Evolutionary conservation across 1,140 invertebrate genomes (phyloP), one percentile per base, ranked within the genome.

Genomic region (Leptonema lineaticorne): DNA sequence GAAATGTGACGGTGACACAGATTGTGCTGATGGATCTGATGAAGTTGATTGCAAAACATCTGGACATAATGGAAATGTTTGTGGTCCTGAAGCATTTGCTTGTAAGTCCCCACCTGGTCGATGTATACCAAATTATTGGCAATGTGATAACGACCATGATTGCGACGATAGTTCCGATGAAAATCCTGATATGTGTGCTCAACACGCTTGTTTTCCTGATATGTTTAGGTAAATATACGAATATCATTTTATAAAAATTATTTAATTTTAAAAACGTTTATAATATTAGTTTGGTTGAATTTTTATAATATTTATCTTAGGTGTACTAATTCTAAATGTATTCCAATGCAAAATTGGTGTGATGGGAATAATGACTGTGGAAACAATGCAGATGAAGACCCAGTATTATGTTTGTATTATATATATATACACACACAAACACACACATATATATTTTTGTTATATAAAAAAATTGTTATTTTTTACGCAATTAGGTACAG

Each of bases 341-440:
- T 93, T 50, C 85, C 86, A 48, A 76, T 82, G 9, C 78, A 78
- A 27, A 79, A 86, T 67, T 79, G 86, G 7, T 94, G 92, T 75
- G 90, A 93, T 79, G 87, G 87, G 0, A 79, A 79, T 64, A 83
- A 85, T 68, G 88, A 93, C 74, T 94, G 92, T 76, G 80, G 81
- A 1, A 90, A 91, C 76, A 84, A 84, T 27, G 89, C 87, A 46
- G 95, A 97, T 79, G 94, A 96, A 81, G 81, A 79, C 69, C 75
- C 77, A 1, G 69, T 77, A 3, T 75, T 83, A 60, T 90, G 89
- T 79, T 83, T 81, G 75, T 50, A 53, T 26, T 26, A 24, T 11
- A 1, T 48, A n/a, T 53, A 24, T n/a, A n/a, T n/a, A n/a, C n/a
- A n/a, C n/a, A n/a, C n/a, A n/a, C n/a, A n/a, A n/a, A n/a, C n/a